Evolutionary conservation across 2,888 invertebrate species (phyloP), one percentile per base, ranked within the genome.

Genomic region (Syritta pipiens): DNA sequence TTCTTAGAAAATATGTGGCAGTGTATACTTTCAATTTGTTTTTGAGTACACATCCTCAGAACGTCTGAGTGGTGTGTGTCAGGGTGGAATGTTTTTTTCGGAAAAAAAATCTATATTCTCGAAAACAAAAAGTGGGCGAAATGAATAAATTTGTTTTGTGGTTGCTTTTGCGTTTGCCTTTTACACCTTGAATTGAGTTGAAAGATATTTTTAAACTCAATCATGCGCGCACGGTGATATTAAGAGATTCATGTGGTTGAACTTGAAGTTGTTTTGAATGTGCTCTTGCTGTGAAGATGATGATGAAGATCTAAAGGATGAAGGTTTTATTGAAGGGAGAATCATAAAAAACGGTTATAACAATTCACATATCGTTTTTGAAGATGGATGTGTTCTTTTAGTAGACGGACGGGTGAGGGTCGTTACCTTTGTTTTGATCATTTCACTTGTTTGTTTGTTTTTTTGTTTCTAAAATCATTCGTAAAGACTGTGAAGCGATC

Each of bases 171-270:
- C 2, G 12, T 67, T 19, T 37, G 14, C 5, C 14, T 12, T 37
- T 17, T 12, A 32, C 59, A 60, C 60, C 67, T 53, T 67, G 51
- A 51, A n/a, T 24, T 19, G 20, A 26, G n/a, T n/a, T n/a, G n/a
- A n/a, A n/a, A n/a, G 10, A 24, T 74, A 67, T 67, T 74, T 74
- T 67, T 74, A 74, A 46, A 67, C 35, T 32, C 28, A 74, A 59
- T 67, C 51, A 67, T 67, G 67, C 59, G 67, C 67, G 59, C 10
- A n/a, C n/a, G n/a, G n/a, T 48, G 4, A 53, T 22, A 68, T 30
- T 22, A 19, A 30, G 35, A 35, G 20, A 44, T 51, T 59, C 42
- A 59, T 74, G 42, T 44, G 49, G 57, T 35, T 51, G 51, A 44
- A 74, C 65, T 59, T 59, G 51, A 37, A 24, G 30, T 3, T 48